Evolutionary conservation across 2,113 vertebrate species (phyloP).

Genomic region (Bambusicola thoracicus): DNA sequence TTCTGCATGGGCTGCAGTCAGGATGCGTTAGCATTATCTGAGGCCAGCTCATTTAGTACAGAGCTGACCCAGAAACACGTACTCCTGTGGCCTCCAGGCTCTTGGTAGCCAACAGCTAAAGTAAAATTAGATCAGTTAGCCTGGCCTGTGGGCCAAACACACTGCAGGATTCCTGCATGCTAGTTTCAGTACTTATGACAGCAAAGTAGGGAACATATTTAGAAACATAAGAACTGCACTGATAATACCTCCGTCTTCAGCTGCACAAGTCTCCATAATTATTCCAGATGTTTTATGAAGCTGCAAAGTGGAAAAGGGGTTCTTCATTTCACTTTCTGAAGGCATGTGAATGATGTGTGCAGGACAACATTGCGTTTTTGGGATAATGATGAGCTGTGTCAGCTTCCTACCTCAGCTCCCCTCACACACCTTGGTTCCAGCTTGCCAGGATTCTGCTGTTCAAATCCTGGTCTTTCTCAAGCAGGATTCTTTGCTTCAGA

Average conservation of each 20-base stretch:
- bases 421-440: neutral
- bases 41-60: neutral
- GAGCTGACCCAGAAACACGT: neutral
- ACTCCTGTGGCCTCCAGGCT: neutral
- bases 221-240: accelerated
- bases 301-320: neutral
- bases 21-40: neutral
- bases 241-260: neutral
- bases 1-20: neutral
- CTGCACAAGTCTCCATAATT: neutral
- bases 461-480: neutral
- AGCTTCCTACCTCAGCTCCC: neutral
- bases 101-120: neutral
- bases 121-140: neutral
- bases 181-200: neutral
- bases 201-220: neutral
- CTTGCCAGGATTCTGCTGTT: neutral
- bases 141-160: neutral
- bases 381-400: neutral
- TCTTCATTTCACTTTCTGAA: neutral
- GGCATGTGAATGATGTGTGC: neutral
- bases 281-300: neutral
- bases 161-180: neutral
- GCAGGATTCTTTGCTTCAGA: neutral
- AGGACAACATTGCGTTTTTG: neutral